These are phyloP conservation scores for Emys orbicularis DNA, from an alignment of 2,797 vertebrate genomes.

Conservation along the genomic window DNA sequence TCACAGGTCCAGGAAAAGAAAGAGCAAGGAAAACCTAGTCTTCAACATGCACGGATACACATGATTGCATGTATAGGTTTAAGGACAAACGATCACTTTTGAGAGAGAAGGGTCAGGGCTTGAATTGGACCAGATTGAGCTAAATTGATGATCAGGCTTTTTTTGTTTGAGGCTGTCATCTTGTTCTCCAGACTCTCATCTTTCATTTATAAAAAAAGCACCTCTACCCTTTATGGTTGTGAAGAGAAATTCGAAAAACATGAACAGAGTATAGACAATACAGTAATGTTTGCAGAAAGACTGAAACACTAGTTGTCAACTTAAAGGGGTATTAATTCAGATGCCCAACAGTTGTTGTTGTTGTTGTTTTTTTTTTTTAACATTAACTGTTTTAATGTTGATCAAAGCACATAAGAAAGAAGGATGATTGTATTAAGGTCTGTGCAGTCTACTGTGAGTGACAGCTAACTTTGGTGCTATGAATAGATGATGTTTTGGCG, in stretches of 20 bases:
- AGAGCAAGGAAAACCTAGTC: no score
- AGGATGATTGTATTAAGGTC: neutral
- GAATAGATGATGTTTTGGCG: neutral
- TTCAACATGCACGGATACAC: no score
- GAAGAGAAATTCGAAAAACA: neutral
- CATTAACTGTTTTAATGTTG: neutral
- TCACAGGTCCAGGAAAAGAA: no score
- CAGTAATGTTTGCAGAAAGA: neutral
- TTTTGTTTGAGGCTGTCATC: neutral
- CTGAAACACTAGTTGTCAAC: slow-evolving; percentile 4
- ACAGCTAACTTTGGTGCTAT: neutral
- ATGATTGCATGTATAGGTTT: no score
- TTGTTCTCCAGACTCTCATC: neutral
- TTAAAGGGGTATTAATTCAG: slow-evolving; percentile 15
- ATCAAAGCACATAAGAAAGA: neutral
- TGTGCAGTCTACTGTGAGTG: accelerated
- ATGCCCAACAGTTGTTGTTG: neutral
- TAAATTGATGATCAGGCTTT: no score
- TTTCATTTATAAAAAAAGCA: neutral
- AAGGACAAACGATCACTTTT: no score
- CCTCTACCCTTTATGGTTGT: neutral
- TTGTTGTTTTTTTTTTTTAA: neutral
- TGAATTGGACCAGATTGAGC: no score
- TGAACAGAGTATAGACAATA: accelerated
- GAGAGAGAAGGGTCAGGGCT: no score